phyloP scores from a whole-genome alignment of 2,113 vertebrate genomes.

The Acanthisitta chloris region DNA sequence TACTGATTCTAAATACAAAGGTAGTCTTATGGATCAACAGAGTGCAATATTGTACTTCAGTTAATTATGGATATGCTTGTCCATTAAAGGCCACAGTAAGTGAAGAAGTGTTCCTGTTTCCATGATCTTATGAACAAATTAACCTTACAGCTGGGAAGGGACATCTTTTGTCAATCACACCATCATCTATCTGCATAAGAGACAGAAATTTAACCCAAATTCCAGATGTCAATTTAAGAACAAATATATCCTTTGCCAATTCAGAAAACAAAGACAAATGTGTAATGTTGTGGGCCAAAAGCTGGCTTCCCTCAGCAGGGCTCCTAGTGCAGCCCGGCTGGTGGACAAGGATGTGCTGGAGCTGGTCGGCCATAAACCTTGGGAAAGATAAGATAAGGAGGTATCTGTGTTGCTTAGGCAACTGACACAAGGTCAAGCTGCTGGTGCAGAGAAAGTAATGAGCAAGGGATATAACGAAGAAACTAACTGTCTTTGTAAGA shows the following conservation, averaged over 20 bases:
- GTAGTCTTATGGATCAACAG: not conserved
- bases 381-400: too few species aligned
- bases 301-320: too few species aligned
- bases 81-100: not conserved
- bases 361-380: too few species aligned
- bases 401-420: too few species aligned
- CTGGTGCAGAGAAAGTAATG: too few species aligned
- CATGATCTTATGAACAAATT: not conserved
- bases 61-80: not conserved
- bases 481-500: too few species aligned
- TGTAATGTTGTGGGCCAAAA: too few species aligned
- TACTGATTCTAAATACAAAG: not conserved
- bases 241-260: not conserved
- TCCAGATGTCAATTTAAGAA: not conserved
- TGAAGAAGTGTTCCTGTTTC: not conserved
- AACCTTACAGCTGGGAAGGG: not conserved
- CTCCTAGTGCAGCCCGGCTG: too few species aligned
- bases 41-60: not conserved
- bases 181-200: not conserved
- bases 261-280: not conserved
- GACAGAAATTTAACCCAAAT: not conserved
- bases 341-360: too few species aligned
- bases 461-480: too few species aligned
- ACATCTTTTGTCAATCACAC: not conserved
- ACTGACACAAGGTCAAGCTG: too few species aligned